Percentiles rank a stretch among this genome's conserved stretches.
Evolutionary conservation across 2,888 invertebrate species (phyloP).

Genomic region (Schrankia costaestrigalis): DNA sequence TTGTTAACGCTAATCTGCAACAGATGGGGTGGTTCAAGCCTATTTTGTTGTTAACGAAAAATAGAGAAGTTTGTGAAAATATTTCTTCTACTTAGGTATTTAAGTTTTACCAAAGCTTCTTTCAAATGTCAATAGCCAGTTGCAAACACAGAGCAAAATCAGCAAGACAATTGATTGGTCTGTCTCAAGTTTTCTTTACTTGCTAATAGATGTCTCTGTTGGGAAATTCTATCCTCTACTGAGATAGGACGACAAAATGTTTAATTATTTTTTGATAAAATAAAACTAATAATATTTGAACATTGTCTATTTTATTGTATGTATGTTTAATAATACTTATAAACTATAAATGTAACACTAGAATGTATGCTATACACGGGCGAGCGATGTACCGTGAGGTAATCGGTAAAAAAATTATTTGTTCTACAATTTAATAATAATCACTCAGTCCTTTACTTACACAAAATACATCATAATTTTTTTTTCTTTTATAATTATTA

Average conservation of each 20-base stretch:
- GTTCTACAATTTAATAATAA: slow-evolving; percentile 27
- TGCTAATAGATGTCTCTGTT: too few relatives aligned
- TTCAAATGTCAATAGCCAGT: too few relatives aligned
- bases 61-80: too few relatives aligned
- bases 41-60: too few relatives aligned
- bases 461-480: slow-evolving; percentile 16
- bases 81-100: too few relatives aligned
- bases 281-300: slow-evolving; percentile 60
- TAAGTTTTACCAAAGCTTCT: too few relatives aligned
- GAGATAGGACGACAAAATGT: neutral
- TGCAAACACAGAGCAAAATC: too few relatives aligned
- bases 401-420: slow-evolving; percentile 33
- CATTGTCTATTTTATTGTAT: slow-evolving; percentile 77
- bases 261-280: slow-evolving; percentile 20
- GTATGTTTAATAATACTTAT: slow-evolving; percentile 71
- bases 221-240: too few relatives aligned
- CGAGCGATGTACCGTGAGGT: slow-evolving; percentile 33
- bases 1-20: too few relatives aligned
- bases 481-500: slow-evolving; percentile 2
- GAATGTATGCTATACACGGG: slow-evolving; percentile 51
- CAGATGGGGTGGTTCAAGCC: too few relatives aligned
- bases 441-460: slow-evolving; percentile 59
- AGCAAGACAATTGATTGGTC: too few relatives aligned
- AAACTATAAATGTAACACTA: slow-evolving; percentile 49
- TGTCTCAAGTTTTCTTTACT: too few relatives aligned